Evolutionary conservation across 2,888 invertebrate genomes (phyloP).

Genomic region (Mystacides longicornis): DNA sequence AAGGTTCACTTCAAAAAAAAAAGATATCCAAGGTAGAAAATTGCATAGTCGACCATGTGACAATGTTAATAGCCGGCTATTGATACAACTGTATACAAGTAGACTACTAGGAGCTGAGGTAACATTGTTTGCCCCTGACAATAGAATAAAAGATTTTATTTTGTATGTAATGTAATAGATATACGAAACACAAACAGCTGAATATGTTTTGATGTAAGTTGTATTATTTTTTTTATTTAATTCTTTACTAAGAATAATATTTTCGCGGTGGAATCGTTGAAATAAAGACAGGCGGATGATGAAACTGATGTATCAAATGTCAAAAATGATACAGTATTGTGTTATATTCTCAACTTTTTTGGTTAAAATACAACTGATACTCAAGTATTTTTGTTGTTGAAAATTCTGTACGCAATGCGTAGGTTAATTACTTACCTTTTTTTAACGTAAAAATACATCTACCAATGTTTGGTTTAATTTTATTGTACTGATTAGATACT

Average conservation of each 20-base stretch:
- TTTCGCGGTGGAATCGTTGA: neutral
- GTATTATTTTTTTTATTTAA: neutral
- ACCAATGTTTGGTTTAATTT: no score
- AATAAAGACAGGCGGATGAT: neutral
- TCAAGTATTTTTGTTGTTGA: no score
- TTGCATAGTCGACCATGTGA: conserved; percentile 2
- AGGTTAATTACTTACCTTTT: no score
- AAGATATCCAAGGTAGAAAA: neutral
- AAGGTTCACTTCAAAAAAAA: neutral
- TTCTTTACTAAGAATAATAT: neutral
- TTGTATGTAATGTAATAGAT: neutral
- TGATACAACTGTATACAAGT: neutral
- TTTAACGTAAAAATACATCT: no score
- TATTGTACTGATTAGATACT: no score
- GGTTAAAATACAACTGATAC: no score
- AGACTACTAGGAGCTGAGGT: no score
- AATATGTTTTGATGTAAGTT: neutral
- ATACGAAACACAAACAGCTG: neutral
- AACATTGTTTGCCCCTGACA: no score
- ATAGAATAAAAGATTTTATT: neutral
- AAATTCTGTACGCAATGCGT: no score
- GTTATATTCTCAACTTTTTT: no score
- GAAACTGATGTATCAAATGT: neutral
- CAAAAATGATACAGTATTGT: neutral
- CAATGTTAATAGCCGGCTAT: conserved; percentile 1